Conservation (phyloP, 2,113 vertebrate species). For the Eolophus roseicapilla region DNA sequence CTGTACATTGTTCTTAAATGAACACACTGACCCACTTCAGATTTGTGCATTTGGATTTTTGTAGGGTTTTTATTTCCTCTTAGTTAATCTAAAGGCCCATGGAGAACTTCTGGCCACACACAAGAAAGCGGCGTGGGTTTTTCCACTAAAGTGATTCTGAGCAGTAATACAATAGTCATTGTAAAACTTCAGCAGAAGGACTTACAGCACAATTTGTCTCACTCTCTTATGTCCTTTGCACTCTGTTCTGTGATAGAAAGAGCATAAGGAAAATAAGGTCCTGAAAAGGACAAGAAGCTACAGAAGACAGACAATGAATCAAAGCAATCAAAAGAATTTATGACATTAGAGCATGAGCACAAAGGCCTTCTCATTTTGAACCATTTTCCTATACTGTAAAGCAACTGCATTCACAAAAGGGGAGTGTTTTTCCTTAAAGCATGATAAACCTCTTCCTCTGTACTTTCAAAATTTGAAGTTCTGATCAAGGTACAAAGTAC, state of each 20-base stretch:
- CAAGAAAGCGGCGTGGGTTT: accelerated
- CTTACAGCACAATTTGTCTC: not conserved
- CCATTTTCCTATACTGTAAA: not conserved
- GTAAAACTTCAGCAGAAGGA: not conserved
- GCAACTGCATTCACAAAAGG: not conserved
- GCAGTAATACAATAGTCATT: not conserved
- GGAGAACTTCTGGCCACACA: not conserved
- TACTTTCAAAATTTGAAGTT: not conserved
- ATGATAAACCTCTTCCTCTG: not conserved
- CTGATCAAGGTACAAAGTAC: not conserved
- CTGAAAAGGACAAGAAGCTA: not conserved
- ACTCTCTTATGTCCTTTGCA: not conserved
- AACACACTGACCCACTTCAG: not conserved
- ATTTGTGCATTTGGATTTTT: not conserved
- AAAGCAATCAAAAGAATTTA: not conserved
- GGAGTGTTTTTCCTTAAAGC: not conserved
- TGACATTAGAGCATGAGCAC: not conserved
- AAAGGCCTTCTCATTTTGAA: not conserved
- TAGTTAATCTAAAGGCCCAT: not conserved
- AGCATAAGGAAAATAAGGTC: not conserved
- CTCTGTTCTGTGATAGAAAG: not conserved
- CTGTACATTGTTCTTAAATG: not conserved
- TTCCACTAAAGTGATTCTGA: not conserved
- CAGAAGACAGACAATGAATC: not conserved
- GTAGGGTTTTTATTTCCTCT: not conserved